Percentiles rank a stretch among this genome's conserved stretches.
Evolutionary conservation across 2,888 invertebrate species (phyloP).

Genomic region (Prosopocoilus inquinatus): DNA sequence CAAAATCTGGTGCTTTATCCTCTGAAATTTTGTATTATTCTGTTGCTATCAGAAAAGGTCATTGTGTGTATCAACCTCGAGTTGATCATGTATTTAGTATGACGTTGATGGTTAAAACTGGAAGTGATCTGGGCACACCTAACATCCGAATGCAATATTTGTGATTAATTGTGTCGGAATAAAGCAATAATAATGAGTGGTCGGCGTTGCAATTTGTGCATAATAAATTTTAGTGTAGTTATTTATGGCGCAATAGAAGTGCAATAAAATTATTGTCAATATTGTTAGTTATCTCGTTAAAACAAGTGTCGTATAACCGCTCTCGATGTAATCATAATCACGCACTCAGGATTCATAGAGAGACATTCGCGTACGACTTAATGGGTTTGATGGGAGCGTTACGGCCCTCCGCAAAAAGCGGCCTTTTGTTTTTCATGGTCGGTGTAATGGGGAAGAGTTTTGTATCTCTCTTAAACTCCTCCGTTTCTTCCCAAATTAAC

Average conservation of each 20-base stretch:
- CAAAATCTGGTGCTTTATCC: too few species aligned
- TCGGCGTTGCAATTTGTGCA: neutral
- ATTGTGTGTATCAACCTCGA: too few species aligned
- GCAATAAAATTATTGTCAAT: conserved; percentile 27
- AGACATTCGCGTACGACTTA: conserved; percentile 32
- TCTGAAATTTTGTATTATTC: too few species aligned
- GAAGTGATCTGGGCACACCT: too few species aligned
- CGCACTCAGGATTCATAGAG: conserved; percentile 30
- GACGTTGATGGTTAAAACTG: too few species aligned
- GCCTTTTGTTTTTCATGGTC: conserved; percentile 23
- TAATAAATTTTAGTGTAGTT: neutral
- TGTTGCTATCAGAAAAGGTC: too few species aligned
- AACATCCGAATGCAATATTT: neutral
- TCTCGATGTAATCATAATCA: conserved; percentile 33
- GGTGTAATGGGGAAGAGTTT: conserved; percentile 18
- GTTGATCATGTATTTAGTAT: too few species aligned
- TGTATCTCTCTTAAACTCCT: conserved; percentile 26
- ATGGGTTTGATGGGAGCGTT: conserved; percentile 35
- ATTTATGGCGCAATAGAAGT: neutral
- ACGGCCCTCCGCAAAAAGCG: conserved; percentile 29
- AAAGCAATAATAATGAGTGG: neutral
- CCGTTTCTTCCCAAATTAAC: conserved; percentile 38
- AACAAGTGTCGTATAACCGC: conserved; percentile 32
- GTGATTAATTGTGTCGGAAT: conserved; percentile 1
- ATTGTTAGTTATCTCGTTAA: conserved; percentile 32